Conservation (phyloP, 2,888 invertebrate species). For the Xanthia togata region DNA sequence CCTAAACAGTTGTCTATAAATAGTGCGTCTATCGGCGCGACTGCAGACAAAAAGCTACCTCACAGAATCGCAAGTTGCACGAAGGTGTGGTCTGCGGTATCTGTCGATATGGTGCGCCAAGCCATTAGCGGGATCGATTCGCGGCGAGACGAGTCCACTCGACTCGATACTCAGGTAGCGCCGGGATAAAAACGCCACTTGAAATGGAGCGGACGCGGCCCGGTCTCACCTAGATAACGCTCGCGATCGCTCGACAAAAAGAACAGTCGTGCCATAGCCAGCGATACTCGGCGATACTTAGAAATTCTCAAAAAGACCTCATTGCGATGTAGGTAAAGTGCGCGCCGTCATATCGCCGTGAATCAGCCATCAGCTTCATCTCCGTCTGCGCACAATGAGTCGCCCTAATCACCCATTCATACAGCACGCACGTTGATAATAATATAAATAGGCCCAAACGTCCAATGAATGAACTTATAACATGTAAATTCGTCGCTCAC, state of each 20-base stretch:
- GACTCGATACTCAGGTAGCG: slow-evolving; percentile 83
- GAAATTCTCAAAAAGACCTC: slow-evolving; percentile 66
- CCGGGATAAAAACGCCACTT: slow-evolving; percentile 89
- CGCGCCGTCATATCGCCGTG: slow-evolving; percentile 69
- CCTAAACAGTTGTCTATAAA: slow-evolving; percentile 64
- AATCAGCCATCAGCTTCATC: slow-evolving; percentile 75
- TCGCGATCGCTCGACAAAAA: slow-evolving; percentile 73
- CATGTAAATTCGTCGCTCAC: slow-evolving; percentile 89
- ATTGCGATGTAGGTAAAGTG: slow-evolving; percentile 60
- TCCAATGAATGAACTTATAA: slow-evolving; percentile 88
- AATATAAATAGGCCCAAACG: slow-evolving; percentile 86
- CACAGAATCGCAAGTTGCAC: slow-evolving; percentile 70
- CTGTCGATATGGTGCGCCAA: slow-evolving; percentile 69
- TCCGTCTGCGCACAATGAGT: slow-evolving; percentile 72
- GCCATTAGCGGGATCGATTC: slow-evolving; percentile 79
- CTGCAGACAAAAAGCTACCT: slow-evolving; percentile 67
- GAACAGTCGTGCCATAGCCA: slow-evolving; percentile 68
- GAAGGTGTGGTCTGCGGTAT: slow-evolving; percentile 74
- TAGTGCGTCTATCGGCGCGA: slow-evolving; percentile 60
- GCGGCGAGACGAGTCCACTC: slow-evolving; percentile 74
- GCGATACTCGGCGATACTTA: slow-evolving; percentile 65
- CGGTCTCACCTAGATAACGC: slow-evolving; percentile 87
- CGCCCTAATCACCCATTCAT: slow-evolving; percentile 85
- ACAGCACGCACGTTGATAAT: slow-evolving; percentile 85
- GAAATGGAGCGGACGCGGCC: slow-evolving; percentile 85